These are phyloP conservation scores for Ips nitidus DNA, from an alignment of 1,140 invertebrate genomes.

Conservation along the genomic window DNA sequence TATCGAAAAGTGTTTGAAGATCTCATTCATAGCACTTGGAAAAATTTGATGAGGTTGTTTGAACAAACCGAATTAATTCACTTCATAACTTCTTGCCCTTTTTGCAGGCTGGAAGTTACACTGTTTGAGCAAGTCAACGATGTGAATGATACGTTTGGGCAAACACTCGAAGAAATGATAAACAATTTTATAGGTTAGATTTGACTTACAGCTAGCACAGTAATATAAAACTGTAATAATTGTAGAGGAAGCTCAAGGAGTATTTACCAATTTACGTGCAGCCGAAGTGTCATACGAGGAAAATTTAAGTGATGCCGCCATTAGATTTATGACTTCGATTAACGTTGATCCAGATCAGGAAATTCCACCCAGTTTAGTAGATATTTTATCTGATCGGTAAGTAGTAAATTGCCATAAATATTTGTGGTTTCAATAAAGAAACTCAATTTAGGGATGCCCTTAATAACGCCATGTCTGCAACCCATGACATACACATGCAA, in stretches of 20 bases:
- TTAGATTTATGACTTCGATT: conserved; percentile 21
- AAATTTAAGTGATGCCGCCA: conserved; percentile 32
- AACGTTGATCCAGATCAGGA: conserved; percentile 26
- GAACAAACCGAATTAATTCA: conserved; percentile 1
- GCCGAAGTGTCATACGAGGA: conserved; percentile 47
- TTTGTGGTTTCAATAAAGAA: not conserved
- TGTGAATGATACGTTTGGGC: conserved; percentile 70
- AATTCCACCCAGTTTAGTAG: conserved; percentile 11
- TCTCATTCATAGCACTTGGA: conserved; percentile 33
- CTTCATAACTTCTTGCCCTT: not conserved
- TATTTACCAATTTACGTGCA: conserved; percentile 69
- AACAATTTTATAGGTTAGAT: conserved; percentile 60
- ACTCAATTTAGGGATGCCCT: conserved; percentile 67
- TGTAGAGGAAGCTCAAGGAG: conserved; percentile 64
- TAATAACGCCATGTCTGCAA: conserved; percentile 67
- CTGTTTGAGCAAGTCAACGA: conserved; percentile 83
- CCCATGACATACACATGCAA: conserved; percentile 71
- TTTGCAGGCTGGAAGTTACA: conserved; percentile 65
- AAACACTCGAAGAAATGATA: conserved; percentile 71
- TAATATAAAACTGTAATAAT: conserved; percentile 1
- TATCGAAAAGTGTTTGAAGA: conserved; percentile 43
- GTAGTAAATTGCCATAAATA: not conserved
- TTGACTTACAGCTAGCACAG: not conserved
- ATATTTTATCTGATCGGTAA: conserved; percentile 28
- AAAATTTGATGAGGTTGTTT: conserved; percentile 37